A percentile compares a stretch with the other conserved stretches of the same genome.
Evolutionary conservation across 2,797 vertebrate species (phyloP).

Genomic region (Brotula barbata): DNA sequence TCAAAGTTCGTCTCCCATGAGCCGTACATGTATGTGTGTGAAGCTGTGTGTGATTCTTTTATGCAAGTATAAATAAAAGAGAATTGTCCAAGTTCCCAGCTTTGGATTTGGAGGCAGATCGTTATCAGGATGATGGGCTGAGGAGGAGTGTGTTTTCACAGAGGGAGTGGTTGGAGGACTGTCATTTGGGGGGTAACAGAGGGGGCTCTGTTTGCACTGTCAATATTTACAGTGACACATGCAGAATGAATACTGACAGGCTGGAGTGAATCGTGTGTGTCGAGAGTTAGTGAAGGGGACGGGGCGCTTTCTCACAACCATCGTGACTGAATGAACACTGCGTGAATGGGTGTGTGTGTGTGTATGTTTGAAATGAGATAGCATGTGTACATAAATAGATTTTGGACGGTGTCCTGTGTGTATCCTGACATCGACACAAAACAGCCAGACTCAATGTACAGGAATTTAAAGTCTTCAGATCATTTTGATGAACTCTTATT

Average conservation of each 20-base stretch:
- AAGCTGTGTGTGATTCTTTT: too few species aligned
- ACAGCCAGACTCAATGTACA: neutral
- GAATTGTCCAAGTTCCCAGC: neutral
- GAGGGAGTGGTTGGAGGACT: conserved; percentile 57
- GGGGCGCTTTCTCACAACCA: conserved; percentile 28
- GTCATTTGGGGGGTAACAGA: conserved; percentile 55
- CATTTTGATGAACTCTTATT: neutral
- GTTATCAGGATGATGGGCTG: conserved; percentile 45
- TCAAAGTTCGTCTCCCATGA: conserved; percentile 4
- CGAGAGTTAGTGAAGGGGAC: conserved; percentile 11
- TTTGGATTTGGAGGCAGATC: conserved; percentile 54
- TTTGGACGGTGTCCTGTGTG: conserved; percentile 7
- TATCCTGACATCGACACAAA: neutral
- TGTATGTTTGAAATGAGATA: conserved; percentile 30
- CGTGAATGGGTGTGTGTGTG: conserved; percentile 1
- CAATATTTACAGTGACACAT: conserved; percentile 77
- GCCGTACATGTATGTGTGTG: too few species aligned
- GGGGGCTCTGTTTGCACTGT: conserved; percentile 73
- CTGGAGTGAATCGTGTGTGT: conserved; percentile 29
- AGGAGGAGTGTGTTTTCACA: conserved; percentile 55
- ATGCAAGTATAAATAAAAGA: too few species aligned
- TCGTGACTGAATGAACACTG: conserved; percentile 19
- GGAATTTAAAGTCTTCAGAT: neutral
- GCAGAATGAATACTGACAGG: conserved; percentile 58
- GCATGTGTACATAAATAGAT: conserved; percentile 39